phyloP scores from a whole-genome alignment of 2,113 vertebrate species.

The Myrmecobius fasciatus region DNA sequence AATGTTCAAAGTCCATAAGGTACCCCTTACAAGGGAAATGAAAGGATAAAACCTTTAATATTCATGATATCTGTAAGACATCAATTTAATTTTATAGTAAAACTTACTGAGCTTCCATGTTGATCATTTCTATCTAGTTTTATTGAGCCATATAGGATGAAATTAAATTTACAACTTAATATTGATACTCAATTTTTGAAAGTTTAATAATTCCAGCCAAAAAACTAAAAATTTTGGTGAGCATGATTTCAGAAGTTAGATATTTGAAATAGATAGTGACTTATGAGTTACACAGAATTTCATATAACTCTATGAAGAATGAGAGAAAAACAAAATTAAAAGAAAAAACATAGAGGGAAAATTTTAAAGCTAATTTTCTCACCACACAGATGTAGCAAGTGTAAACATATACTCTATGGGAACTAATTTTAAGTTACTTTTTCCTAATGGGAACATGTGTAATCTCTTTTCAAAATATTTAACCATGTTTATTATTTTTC shows the following conservation, averaged over 20 bases:
- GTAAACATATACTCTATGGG: constrained; percentile 3
- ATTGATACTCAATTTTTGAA: neutral
- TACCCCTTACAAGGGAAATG: no score
- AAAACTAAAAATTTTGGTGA: neutral
- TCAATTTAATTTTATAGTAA: no score
- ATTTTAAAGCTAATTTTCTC: constrained; percentile 55
- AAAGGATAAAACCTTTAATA: no score
- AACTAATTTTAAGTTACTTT: constrained; percentile 41
- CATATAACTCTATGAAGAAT: neutral
- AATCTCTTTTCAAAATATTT: constrained; percentile 49
- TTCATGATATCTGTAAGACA: no score
- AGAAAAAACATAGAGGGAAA: constrained; percentile 27
- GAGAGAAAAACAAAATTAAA: constrained; percentile 25
- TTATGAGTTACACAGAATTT: neutral
- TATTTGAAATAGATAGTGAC: neutral
- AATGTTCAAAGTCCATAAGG: no score
- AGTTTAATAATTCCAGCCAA: neutral
- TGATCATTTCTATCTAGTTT: neutral
- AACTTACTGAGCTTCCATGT: no score
- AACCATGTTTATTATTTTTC: constrained; percentile 51
- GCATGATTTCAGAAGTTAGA: neutral
- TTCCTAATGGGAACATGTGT: constrained; percentile 51
- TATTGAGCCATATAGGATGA: neutral
- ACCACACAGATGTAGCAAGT: constrained; percentile 24
- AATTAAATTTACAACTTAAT: neutral